These are phyloP conservation scores for Anisognathus igniventris DNA, from an alignment of 2,797 vertebrate species.

Conservation along the genomic window DNA sequence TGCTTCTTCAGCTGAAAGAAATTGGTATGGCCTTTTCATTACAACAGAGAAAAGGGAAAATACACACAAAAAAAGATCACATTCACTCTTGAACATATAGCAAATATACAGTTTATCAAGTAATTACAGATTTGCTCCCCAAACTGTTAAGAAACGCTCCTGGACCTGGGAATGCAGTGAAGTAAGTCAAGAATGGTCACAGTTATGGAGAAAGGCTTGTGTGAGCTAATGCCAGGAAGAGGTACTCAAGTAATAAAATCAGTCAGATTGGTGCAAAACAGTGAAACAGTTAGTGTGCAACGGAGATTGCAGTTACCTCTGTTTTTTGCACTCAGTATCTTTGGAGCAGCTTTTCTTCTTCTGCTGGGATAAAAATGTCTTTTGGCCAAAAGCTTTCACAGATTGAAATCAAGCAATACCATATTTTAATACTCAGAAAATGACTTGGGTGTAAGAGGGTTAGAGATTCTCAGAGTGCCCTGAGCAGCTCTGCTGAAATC, in stretches of 20 bases:
- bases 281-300: neutral
- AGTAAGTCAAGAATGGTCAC: neutral
- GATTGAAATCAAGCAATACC: neutral
- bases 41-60: neutral
- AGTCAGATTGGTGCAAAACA: neutral
- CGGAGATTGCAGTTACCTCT: neutral
- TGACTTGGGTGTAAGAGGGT: accelerated
- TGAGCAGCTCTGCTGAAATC: neutral
- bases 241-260: neutral
- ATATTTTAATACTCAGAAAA: neutral
- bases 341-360: neutral
- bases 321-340: neutral
- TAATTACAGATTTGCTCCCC: neutral
- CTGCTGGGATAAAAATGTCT: neutral
- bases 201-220: neutral
- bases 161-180: neutral
- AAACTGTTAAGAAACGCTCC: neutral
- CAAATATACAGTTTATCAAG: neutral
- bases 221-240: neutral
- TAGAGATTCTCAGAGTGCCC: neutral
- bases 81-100: neutral
- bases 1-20: neutral
- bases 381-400: neutral
- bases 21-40: neutral
- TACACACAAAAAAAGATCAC: neutral